A percentile compares a stretch with the other conserved stretches of the same genome.
Conservation (phyloP, 2,797 vertebrate species). For the Prionace glauca region DNA sequence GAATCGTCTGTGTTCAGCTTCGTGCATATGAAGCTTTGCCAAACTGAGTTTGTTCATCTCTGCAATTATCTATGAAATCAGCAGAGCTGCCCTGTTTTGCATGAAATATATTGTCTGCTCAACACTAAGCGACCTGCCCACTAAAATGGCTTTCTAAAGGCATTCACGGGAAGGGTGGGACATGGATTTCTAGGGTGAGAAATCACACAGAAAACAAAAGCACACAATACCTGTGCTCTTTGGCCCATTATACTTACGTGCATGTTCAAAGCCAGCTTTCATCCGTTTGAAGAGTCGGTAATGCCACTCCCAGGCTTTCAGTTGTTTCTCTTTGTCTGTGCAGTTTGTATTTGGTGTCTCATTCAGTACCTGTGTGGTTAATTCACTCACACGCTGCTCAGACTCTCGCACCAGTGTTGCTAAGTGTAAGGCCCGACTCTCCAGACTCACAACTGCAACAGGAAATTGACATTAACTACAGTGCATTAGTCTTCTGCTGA, state of each 20-base stretch:
- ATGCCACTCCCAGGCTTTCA: slow-evolving; percentile 84
- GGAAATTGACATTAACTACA: neutral
- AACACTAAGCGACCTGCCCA: neutral
- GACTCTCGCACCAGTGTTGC: slow-evolving; percentile 77
- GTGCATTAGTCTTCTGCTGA: neutral
- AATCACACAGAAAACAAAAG: neutral
- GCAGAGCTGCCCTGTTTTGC: neutral
- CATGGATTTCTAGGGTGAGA: neutral
- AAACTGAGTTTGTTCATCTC: neutral
- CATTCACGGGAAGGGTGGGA: neutral
- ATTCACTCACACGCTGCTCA: slow-evolving; percentile 72
- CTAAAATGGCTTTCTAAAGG: neutral
- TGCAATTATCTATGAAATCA: neutral
- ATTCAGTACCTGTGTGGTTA: slow-evolving; percentile 66
- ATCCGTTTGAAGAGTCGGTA: slow-evolving; percentile 82
- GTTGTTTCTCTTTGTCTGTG: slow-evolving; percentile 71
- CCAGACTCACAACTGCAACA: slow-evolving; percentile 70
- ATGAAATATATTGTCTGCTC: neutral
- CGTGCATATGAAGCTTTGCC: neutral
- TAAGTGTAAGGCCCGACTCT: slow-evolving; percentile 73
- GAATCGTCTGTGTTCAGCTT: neutral
- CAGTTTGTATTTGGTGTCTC: slow-evolving; percentile 63
- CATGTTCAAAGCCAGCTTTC: slow-evolving; percentile 77
- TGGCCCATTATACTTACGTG: slow-evolving; percentile 55
- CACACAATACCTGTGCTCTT: neutral